Evolutionary conservation across 2,888 invertebrate genomes (phyloP), one percentile per base, ranked within the genome.

Genomic region (Ormyrus pomaceus): DNA sequence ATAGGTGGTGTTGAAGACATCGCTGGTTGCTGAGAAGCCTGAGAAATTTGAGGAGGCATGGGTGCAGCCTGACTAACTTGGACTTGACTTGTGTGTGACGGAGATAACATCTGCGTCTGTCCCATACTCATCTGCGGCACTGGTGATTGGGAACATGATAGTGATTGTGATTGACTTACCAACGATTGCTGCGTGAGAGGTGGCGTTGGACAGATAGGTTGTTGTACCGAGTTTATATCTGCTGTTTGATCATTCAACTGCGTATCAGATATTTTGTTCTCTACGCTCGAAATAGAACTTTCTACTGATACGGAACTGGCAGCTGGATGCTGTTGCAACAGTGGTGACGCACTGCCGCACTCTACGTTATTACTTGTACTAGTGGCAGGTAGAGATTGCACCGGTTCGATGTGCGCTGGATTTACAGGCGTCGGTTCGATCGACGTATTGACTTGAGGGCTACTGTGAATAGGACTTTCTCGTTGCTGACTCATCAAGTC

Each of bases 301-400:
- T 75, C 72, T 6, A 80, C 51, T 2, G 80, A 55, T 13, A 62
- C 10, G 9, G 79, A 79, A 34, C 58, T 78, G 2, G 59, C 61
- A 2, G 69, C n/a, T n/a, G 83, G 76, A 66, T 83, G 84, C 19
- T 82, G 86, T 13, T 86, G 86, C 61, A 87, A 73, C 70, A 86
- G 80, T n/a, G 87, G 84, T 6, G 87, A 86, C 46, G 79, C 79
- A 50, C 73, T 82, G 59, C 83, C 84, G 77, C 87, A 87, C 10
- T 90, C 90, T 56, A 87, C 81, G 71, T 85, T 89, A 53, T 88
- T 90, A 72, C 88, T 90, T 56, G 90, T 89, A 82, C 90, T 90
- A 19, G 90, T 88, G 11, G 88, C 87, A 55, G 90, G 90, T 79
- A 90, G 78, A 8, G 88, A 87, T 77, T 90, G 90, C n/a, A 90